Percentiles rank a stretch among this genome's conserved stretches.
phyloP scores from a whole-genome alignment of 23 tunicate genomes.

The Halocynthia roretzi region DNA sequence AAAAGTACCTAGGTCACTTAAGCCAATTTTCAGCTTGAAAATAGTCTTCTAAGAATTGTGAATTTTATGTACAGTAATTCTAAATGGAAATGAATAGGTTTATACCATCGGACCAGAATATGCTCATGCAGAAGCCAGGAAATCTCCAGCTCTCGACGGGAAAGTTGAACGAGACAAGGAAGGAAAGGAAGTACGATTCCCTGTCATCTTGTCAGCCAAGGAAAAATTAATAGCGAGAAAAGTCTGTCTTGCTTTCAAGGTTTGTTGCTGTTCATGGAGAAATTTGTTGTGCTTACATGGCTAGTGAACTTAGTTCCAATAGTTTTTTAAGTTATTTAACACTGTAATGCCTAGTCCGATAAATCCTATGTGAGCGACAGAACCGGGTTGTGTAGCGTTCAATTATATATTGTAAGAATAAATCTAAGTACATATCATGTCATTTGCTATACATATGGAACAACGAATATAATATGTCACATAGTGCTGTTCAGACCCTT shows the following conservation, averaged over 20 bases:
- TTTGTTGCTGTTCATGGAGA: neutral
- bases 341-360: too few species aligned
- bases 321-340: neutral
- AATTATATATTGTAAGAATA: too few species aligned
- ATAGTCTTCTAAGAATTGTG: too few species aligned
- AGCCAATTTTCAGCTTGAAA: too few species aligned
- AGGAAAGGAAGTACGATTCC: constrained; percentile 98
- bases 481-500: too few species aligned
- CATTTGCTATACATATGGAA: too few species aligned
- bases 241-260: constrained; percentile 98
- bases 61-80: too few species aligned
- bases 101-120: constrained; percentile 99
- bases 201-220: constrained; percentile 96
- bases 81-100: constrained; percentile 28
- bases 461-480: too few species aligned
- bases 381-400: too few species aligned
- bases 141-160: constrained; percentile 99
- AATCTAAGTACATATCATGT: too few species aligned
- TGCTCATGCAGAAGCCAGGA: constrained; percentile 99
- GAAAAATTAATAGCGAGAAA: constrained; percentile 94
- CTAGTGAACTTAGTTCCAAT: neutral
- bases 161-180: constrained; percentile 98
- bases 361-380: too few species aligned
- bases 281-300: neutral
- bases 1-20: too few species aligned